Evolutionary conservation across 2,113 vertebrate species (phyloP).

Genomic region (Ramphastos sulfuratus): DNA sequence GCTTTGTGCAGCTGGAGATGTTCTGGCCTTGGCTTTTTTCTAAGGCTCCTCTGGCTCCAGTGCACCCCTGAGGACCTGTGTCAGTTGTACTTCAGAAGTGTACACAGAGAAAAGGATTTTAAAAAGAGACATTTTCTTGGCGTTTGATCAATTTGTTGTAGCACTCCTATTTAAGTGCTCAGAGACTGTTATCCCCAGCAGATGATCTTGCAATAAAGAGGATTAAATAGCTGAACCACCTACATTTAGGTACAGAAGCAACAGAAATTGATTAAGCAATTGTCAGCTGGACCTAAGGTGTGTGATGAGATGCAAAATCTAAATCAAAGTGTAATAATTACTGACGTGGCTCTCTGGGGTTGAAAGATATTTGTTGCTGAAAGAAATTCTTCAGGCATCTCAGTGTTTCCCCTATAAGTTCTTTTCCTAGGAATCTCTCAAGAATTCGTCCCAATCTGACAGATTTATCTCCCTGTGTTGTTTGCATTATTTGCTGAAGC

Average conservation of each 20-base stretch:
- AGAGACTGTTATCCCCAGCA: not conserved
- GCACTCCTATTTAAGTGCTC: not conserved
- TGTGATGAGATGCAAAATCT: not conserved
- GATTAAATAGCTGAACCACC: not conserved
- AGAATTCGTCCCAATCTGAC: not conserved
- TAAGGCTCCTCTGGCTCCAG: not conserved
- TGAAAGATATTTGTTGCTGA: not conserved
- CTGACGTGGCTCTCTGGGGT: not conserved
- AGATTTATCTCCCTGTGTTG: not conserved
- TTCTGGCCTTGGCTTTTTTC: not conserved
- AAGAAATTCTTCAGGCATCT: not conserved
- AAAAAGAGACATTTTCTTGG: not conserved
- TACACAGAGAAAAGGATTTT: not conserved
- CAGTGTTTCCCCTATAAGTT: accelerated
- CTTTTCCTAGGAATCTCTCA: not conserved
- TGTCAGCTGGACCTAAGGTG: not conserved
- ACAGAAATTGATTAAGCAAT: not conserved
- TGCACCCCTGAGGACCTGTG: not conserved
- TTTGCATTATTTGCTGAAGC: not conserved
- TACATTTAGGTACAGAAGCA: not conserved
- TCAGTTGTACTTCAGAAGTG: not conserved
- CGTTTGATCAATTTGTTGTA: not conserved
- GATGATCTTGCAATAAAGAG: not conserved
- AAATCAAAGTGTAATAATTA: not conserved
- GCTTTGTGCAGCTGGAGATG: not conserved